phyloP scores from a whole-genome alignment of 2,797 vertebrate genomes.

The Amniataba percoides region DNA sequence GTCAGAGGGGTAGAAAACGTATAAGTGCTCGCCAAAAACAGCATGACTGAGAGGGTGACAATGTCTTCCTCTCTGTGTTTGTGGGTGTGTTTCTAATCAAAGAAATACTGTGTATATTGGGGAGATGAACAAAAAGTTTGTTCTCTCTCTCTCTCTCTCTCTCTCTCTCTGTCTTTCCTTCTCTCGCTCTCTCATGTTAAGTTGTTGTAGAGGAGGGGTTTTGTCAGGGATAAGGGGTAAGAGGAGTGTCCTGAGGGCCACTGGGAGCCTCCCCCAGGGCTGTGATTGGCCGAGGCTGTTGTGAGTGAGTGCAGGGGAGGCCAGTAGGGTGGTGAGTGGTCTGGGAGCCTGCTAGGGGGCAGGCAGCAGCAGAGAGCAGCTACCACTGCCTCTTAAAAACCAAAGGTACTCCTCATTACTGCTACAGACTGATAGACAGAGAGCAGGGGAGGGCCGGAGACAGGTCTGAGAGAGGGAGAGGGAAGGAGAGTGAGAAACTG shows the following conservation, averaged over 20 bases:
- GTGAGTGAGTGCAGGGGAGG: slow-evolving; percentile 80
- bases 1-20: neutral
- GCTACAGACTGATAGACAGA: slow-evolving; percentile 78
- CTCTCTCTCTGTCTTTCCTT: slow-evolving; percentile 26
- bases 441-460: slow-evolving; percentile 62
- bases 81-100: slow-evolving; percentile 26
- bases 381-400: slow-evolving; percentile 81
- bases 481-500: slow-evolving; percentile 57
- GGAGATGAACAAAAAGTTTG: slow-evolving; percentile 44
- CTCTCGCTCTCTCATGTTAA: slow-evolving; percentile 45
- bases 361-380: slow-evolving; percentile 77
- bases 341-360: slow-evolving; percentile 79
- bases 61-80: slow-evolving; percentile 14
- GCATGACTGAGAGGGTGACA: slow-evolving; percentile 23
- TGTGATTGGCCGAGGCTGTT: slow-evolving; percentile 78
- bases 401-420: slow-evolving; percentile 81
- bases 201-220: slow-evolving; percentile 74
- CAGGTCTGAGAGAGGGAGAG: slow-evolving; percentile 50
- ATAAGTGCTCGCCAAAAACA: slow-evolving; percentile 14
- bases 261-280: slow-evolving; percentile 71
- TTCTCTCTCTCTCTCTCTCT: slow-evolving; percentile 11
- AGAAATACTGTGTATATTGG: slow-evolving; percentile 23
- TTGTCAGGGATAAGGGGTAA: slow-evolving; percentile 68
- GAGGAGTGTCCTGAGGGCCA: slow-evolving; percentile 70
- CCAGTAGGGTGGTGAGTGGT: slow-evolving; percentile 83